Evolutionary conservation across 2,113 vertebrate genomes (phyloP).

Genomic region (Lasiurus borealis): DNA sequence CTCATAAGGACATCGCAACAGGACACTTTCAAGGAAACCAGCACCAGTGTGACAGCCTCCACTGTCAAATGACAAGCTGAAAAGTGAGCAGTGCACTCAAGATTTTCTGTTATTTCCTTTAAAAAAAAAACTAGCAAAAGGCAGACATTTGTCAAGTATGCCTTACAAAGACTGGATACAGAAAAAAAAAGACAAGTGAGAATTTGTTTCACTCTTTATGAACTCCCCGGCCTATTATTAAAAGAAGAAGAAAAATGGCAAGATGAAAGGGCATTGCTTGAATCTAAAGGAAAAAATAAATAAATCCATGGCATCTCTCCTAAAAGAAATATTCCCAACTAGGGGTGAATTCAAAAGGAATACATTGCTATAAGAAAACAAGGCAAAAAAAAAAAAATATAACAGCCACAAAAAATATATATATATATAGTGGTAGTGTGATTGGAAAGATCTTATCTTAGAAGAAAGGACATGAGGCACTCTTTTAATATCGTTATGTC

Average conservation of each 20-base stretch:
- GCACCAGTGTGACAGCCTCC: conserved; percentile 59
- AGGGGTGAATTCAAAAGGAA: not conserved
- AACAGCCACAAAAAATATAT: not conserved
- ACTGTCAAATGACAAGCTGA: conserved; percentile 75
- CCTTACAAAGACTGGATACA: not conserved
- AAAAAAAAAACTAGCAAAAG: conserved; percentile 15
- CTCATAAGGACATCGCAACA: conserved; percentile 66
- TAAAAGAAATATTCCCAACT: conserved; percentile 56
- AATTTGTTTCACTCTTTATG: not conserved
- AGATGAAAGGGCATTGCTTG: not conserved
- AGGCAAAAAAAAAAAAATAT: conserved; percentile 9
- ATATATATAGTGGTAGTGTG: not conserved
- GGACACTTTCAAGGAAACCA: conserved; percentile 66
- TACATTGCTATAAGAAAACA: not conserved
- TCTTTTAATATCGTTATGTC: not conserved
- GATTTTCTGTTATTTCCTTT: not conserved
- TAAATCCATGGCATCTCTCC: not conserved
- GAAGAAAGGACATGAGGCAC: not conserved
- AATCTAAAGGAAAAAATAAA: not conserved
- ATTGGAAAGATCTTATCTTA: not conserved
- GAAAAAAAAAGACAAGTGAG: not conserved
- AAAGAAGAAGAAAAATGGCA: not conserved
- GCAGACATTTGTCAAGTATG: conserved; percentile 59
- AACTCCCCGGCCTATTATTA: conserved; percentile 42
- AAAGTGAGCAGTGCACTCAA: conserved; percentile 43